Conservation (phyloP, 2,113 vertebrate species). For the Lanius ludovicianus region DNA sequence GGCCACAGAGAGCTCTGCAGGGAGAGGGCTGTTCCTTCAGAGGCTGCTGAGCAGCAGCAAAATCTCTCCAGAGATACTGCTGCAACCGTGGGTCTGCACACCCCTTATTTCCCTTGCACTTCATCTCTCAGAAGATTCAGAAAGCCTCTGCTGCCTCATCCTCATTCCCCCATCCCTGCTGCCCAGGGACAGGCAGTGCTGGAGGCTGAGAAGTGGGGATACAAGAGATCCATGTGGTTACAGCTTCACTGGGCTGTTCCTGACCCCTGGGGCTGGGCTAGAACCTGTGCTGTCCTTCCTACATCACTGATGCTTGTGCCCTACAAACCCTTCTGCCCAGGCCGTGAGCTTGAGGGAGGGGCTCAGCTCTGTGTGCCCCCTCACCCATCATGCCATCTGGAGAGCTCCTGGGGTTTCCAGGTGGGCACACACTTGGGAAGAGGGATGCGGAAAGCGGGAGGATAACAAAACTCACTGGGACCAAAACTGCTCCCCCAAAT, state of each 20-base stretch:
- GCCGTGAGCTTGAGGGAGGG: neutral
- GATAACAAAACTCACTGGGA: neutral
- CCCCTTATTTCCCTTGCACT: neutral
- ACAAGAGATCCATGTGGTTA: neutral
- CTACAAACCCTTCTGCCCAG: neutral
- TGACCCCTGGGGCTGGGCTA: neutral
- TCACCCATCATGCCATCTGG: neutral
- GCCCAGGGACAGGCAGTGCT: neutral
- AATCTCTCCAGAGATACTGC: neutral
- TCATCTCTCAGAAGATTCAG: neutral
- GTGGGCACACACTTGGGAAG: neutral
- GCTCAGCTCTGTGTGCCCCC: neutral
- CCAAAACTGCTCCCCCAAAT: neutral
- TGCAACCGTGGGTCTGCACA: neutral
- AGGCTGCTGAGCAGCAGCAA: slow-evolving; percentile 6
- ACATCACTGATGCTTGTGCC: neutral
- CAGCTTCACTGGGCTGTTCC: neutral
- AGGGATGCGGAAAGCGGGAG: neutral
- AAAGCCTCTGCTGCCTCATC: neutral
- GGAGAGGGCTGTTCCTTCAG: neutral
- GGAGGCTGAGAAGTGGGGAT: neutral
- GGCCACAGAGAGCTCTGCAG: neutral
- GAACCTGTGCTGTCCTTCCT: neutral
- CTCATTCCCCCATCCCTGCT: neutral
- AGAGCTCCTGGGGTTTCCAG: neutral